These are phyloP conservation scores for Protosalanx chinensis DNA, from an alignment of 2,797 vertebrate genomes.

Conservation along the genomic window DNA sequence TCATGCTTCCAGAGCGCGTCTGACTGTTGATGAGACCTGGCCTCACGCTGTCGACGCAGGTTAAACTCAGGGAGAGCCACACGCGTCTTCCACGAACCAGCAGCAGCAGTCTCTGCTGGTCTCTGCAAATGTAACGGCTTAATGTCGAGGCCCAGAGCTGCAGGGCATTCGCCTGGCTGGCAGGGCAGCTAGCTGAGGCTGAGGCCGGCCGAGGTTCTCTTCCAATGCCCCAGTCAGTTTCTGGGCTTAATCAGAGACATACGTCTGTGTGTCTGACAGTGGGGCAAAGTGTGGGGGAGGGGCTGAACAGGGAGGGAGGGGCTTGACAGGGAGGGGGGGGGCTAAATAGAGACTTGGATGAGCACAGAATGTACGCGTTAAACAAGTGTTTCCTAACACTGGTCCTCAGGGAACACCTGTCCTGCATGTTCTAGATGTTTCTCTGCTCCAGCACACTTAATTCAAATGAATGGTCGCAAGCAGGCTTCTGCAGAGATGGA, in stretches of 20 bases:
- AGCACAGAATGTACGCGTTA: background rate
- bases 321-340: background rate
- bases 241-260: constrained; percentile 28
- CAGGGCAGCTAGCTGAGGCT: constrained; percentile 41
- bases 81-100: constrained; percentile 49
- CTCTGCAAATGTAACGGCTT: constrained; percentile 45
- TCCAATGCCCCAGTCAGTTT: constrained; percentile 13
- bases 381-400: no score
- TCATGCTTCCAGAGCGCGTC: constrained; percentile 31
- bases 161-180: constrained; percentile 44
- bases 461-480: no score
- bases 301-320: background rate
- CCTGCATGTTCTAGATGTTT: no score
- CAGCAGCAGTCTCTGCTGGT: constrained; percentile 41
- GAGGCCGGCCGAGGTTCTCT: constrained; percentile 23
- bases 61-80: constrained; percentile 23
- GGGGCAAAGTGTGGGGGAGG: background rate
- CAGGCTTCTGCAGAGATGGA: no score
- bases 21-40: constrained; percentile 12
- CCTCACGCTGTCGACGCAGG: constrained; percentile 8
- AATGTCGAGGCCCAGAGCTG: constrained; percentile 42
- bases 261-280: constrained; percentile 5
- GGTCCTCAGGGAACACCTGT: no score
- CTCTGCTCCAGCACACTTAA: no score
- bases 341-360: background rate